Evolutionary conservation across 2,888 invertebrate genomes (phyloP), one percentile per base, ranked within the genome.

Genomic region (Mechanitis messenoides): DNA sequence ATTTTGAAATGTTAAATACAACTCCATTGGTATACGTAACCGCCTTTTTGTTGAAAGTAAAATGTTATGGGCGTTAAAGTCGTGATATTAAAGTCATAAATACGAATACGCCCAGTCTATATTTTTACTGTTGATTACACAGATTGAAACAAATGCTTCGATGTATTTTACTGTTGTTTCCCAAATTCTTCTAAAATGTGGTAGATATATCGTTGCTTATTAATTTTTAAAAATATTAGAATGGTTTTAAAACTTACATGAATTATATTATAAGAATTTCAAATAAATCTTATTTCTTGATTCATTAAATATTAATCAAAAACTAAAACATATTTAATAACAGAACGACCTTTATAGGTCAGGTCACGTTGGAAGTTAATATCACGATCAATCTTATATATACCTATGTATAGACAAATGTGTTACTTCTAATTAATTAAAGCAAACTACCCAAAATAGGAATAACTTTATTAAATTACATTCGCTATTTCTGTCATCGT

Each of bases 11-110:
- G 59, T 56, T 55, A 46, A 47, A 60, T 50, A 64, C 56, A 33
- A 53, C 56, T 56, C 60, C 60, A 60, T 60, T 60, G 7, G 12
- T 11, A 54, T 54, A 58, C 28, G 58, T 56, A 56, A 60, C 59
- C 58, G 58, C 58, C 53, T 58, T 53, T 46, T 50, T 35, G 60
- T 53, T 45, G 56, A 57, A 65, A 64, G 62, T 61, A 61, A 60
- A 56, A 63, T 66, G 60, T 53, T 53, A 66, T 64, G 60, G 60
- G 62, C 61, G 66, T 62, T 58, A 62, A 61, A 53, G 58, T 53
- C 56, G 56, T 66, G 63, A 66, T 66, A 66, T 66, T 66, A 64
- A 63, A 64, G 54, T 38, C 61, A 61, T 66, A 66, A 64, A 66
- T 66, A 66, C 59, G 58, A 66, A 66, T 56, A 62, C 62, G 60